Percentiles rank a stretch among this genome's conserved stretches.
phyloP scores from a whole-genome alignment of 2,888 invertebrate species.

The Vannuccia rotundouncinata region DNA sequence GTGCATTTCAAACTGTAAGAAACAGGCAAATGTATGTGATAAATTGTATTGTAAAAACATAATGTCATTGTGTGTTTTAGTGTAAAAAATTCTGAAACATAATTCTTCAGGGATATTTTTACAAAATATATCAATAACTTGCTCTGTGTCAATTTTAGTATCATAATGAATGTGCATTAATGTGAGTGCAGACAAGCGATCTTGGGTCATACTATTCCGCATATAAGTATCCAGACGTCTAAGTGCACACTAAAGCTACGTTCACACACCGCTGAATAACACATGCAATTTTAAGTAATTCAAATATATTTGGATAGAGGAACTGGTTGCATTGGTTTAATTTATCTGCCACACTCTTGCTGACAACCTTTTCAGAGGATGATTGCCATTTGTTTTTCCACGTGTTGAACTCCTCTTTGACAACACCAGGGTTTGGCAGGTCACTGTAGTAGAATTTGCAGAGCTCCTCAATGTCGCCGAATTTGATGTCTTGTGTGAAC shows the following conservation, averaged over 20 bases:
- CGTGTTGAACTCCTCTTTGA: background rate
- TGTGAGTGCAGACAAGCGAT: slow-evolving; percentile 30
- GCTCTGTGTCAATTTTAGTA: slow-evolving; percentile 28
- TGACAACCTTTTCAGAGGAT: background rate
- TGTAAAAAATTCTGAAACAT: background rate
- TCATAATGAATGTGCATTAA: slow-evolving; percentile 34
- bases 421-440: slow-evolving; percentile 32
- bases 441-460: slow-evolving; percentile 17
- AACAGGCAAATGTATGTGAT: background rate
- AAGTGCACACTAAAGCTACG: slow-evolving; percentile 29
- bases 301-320: slow-evolving; percentile 31
- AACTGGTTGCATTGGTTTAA: slow-evolving; percentile 31
- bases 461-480: slow-evolving; percentile 18
- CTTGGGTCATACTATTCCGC: slow-evolving; percentile 20
- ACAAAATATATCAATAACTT: slow-evolving; percentile 32
- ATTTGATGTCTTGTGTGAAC: background rate
- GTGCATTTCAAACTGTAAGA: background rate
- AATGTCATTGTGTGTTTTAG: background rate
- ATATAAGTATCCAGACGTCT: slow-evolving; percentile 29
- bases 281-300: background rate
- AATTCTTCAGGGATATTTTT: background rate
- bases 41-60: background rate
- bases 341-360: background rate
- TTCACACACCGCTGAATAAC: slow-evolving; percentile 22
- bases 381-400: slow-evolving; percentile 14